A percentile compares a stretch with the other conserved stretches of the same genome.
Evolutionary conservation across 2,797 vertebrate species (phyloP).

Genomic region (Xenentodon cancila): DNA sequence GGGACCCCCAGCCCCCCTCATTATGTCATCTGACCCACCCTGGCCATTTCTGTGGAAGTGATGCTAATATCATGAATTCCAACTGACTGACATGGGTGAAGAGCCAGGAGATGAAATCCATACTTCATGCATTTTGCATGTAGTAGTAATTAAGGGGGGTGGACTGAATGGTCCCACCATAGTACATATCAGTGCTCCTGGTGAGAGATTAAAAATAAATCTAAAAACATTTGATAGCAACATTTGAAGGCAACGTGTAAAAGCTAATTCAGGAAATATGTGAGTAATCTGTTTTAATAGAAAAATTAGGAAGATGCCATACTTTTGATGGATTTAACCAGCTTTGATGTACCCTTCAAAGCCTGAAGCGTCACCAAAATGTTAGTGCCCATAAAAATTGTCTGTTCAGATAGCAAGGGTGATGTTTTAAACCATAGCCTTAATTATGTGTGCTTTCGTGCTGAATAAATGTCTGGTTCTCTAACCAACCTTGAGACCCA

Average conservation of each 20-base stretch:
- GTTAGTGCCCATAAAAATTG: conserved; percentile 26
- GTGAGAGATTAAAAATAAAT: conserved; percentile 9
- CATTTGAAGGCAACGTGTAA: neutral
- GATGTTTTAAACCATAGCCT: conserved; percentile 48
- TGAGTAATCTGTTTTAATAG: neutral
- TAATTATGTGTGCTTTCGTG: conserved; percentile 65
- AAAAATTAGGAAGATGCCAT: neutral
- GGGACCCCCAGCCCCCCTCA: conserved; percentile 71
- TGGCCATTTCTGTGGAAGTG: conserved; percentile 59
- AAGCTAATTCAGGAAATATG: neutral
- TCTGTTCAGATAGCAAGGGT: conserved; percentile 11
- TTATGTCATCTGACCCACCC: conserved; percentile 65
- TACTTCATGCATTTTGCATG: conserved; percentile 83
- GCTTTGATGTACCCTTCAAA: conserved; percentile 12
- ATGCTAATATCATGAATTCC: conserved; percentile 75
- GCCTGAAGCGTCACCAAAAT: conserved; percentile 19
- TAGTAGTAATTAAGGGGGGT: conserved; percentile 56
- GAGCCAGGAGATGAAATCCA: conserved; percentile 79
- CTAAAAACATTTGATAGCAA: conserved; percentile 9
- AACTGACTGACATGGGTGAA: conserved; percentile 71
- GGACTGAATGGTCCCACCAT: conserved; percentile 43
- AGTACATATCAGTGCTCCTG: conserved; percentile 19
- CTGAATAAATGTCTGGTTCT: conserved; percentile 66
- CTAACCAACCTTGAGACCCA: conserved; percentile 67
- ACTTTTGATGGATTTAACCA: neutral